A percentile compares a stretch with the other conserved stretches of the same genome.
phyloP scores from a whole-genome alignment of 2,113 vertebrate species.

The Isichthys henryi region DNA sequence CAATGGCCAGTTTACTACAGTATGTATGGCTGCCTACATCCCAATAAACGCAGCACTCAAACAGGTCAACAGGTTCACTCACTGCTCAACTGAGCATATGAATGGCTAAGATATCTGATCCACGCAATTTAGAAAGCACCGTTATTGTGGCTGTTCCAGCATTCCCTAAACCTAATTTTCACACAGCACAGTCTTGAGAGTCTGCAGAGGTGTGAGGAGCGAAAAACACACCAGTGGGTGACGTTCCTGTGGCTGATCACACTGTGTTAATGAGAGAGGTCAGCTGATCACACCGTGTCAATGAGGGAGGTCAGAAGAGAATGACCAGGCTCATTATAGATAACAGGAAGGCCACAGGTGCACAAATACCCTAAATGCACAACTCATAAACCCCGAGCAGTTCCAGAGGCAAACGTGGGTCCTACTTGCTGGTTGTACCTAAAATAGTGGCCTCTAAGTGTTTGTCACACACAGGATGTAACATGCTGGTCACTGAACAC shows the following conservation, averaged over 20 bases:
- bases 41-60: background rate
- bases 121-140: background rate
- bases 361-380: background rate
- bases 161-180: background rate
- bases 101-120: background rate
- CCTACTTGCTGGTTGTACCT: background rate
- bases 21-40: background rate
- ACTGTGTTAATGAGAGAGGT: background rate
- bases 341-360: background rate
- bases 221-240: background rate
- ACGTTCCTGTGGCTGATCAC: background rate
- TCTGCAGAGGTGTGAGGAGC: background rate
- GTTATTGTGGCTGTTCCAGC: background rate
- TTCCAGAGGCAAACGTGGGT: background rate
- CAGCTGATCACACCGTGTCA: background rate
- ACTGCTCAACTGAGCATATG: background rate
- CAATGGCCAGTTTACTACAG: background rate
- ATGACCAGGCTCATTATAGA: background rate
- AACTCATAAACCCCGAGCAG: background rate
- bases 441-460: background rate
- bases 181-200: background rate
- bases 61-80: background rate
- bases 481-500: background rate
- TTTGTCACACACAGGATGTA: background rate
- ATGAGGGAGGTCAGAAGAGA: background rate